Percentiles rank a stretch among this genome's conserved stretches.
phyloP scores from a whole-genome alignment of 2,113 vertebrate genomes.

The Cisticola juncidis region DNA sequence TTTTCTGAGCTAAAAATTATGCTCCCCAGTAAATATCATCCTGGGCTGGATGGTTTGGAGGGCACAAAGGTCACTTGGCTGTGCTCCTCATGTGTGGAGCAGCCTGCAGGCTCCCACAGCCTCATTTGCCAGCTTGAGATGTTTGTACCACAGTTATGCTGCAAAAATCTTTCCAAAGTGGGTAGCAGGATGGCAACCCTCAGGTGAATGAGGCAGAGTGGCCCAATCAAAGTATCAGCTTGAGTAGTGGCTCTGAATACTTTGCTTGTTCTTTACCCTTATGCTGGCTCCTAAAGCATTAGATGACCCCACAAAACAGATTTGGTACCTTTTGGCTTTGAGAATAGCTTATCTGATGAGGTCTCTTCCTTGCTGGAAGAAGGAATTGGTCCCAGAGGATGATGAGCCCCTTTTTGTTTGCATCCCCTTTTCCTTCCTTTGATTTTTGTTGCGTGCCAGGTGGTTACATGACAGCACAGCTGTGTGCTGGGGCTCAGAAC shows the following conservation, averaged over 20 bases:
- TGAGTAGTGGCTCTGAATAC: not conserved
- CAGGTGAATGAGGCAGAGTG: not conserved
- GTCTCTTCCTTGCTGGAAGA: not conserved
- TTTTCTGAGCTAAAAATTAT: not conserved
- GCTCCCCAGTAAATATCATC: not conserved
- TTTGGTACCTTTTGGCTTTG: not conserved
- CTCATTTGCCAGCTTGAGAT: fast-evolving
- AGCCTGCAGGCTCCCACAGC: not conserved
- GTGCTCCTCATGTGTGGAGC: fast-evolving
- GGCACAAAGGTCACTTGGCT: not conserved
- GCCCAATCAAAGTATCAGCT: not conserved
- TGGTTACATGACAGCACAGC: not conserved
- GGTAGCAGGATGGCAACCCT: not conserved
- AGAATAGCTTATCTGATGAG: fast-evolving
- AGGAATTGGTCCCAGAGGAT: not conserved
- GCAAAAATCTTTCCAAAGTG: not conserved
- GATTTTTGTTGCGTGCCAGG: fast-evolving
- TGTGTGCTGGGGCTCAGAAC: not conserved
- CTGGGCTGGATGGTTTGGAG: not conserved
- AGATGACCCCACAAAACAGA: not conserved
- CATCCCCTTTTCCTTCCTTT: not conserved
- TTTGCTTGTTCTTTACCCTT: not conserved
- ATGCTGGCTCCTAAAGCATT: not conserved
- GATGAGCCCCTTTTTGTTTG: not conserved
- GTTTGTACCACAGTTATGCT: not conserved